phyloP scores from a whole-genome alignment of 2,888 invertebrate species.

The Ferdinandea cuprea region DNA sequence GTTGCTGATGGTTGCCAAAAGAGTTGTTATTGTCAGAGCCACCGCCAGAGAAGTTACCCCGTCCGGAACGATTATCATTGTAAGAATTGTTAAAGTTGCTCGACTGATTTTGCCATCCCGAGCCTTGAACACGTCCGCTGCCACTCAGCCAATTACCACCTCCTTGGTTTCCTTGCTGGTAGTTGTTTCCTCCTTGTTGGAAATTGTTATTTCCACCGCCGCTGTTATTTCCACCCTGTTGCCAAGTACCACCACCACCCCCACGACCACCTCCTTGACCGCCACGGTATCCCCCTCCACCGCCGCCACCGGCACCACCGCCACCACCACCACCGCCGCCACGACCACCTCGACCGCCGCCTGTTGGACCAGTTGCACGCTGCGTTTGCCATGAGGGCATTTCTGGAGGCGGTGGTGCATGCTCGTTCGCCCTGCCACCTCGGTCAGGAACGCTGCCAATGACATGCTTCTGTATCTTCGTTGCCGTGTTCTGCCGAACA shows the following conservation, averaged over 20 bases:
- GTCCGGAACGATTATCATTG: slow-evolving; percentile 73
- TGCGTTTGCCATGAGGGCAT: slow-evolving; percentile 97
- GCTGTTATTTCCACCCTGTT: slow-evolving; percentile 65
- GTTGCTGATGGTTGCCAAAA: slow-evolving; percentile 52
- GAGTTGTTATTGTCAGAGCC: slow-evolving; percentile 54
- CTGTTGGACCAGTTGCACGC: slow-evolving; percentile 84
- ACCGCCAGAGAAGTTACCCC: slow-evolving; percentile 72
- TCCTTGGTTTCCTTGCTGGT: slow-evolving; percentile 24
- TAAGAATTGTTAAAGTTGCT: slow-evolving; percentile 46
- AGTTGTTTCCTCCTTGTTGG: slow-evolving; percentile 40
- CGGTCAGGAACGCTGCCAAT: slow-evolving; percentile 97
- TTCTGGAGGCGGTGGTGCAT: slow-evolving; percentile 96
- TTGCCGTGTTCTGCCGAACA: slow-evolving; percentile 93
- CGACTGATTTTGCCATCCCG: slow-evolving; percentile 79
- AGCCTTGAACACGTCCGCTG: slow-evolving; percentile 82
- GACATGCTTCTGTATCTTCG: slow-evolving; percentile 93
- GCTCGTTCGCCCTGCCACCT: slow-evolving; percentile 95
- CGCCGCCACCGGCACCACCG: slow-evolving; percentile 73
- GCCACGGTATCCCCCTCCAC: slow-evolving; percentile 75
- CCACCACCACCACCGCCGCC: slow-evolving; percentile 78
- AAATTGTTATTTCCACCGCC: slow-evolving; percentile 70
- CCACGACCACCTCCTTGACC: slow-evolving; percentile 78
- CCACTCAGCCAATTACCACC: slow-evolving; percentile 77
- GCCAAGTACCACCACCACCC: slow-evolving; percentile 78
- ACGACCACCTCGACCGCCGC: slow-evolving; percentile 80